Percentiles rank a stretch among this genome's conserved stretches.
Conservation (phyloP, 2,888 invertebrate genomes). For the Leistus spinibarbis region DNA sequence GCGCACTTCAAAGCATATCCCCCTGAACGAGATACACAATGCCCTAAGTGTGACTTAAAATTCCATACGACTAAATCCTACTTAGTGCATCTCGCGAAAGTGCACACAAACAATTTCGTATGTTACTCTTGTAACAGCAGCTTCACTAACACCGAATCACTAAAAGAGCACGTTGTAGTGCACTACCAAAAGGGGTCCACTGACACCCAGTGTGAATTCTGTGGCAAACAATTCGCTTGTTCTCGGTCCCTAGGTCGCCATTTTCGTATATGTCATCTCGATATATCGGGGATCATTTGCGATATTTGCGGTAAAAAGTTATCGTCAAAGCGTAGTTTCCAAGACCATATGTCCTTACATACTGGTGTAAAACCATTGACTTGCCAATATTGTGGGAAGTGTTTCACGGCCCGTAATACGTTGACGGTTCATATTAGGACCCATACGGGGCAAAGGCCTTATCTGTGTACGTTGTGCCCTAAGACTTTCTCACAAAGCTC, state of each 20-base stretch:
- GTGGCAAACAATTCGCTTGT: conserved; percentile 31
- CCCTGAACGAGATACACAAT: conserved; percentile 4
- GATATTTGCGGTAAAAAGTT: conserved; percentile 51
- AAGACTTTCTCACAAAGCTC: conserved; percentile 49
- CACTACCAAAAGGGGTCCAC: not conserved
- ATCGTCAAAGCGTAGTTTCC: conserved; percentile 47
- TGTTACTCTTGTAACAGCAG: conserved; percentile 17
- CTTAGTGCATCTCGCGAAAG: conserved; percentile 14
- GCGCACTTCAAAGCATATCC: conserved; percentile 48
- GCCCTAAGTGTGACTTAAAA: conserved; percentile 27
- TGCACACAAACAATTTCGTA: conserved; percentile 3
- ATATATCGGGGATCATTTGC: conserved; percentile 45
- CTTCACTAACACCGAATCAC: conserved; percentile 11
- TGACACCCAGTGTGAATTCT: conserved; percentile 28
- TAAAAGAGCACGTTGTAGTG: conserved; percentile 14
- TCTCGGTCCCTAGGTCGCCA: conserved; percentile 2
- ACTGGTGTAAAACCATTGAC: conserved; percentile 48
- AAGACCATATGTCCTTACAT: conserved; percentile 55
- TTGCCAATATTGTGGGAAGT: conserved; percentile 23
- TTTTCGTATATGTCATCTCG: conserved; percentile 14
- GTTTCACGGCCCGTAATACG: conserved; percentile 4
- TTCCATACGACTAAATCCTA: conserved; percentile 30
- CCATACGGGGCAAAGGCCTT: conserved; percentile 62
- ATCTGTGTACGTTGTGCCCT: conserved; percentile 54
- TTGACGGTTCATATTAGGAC: conserved; percentile 57